Conservation (phyloP, 2,888 invertebrate species). For the Isotomurus palustris region DNA sequence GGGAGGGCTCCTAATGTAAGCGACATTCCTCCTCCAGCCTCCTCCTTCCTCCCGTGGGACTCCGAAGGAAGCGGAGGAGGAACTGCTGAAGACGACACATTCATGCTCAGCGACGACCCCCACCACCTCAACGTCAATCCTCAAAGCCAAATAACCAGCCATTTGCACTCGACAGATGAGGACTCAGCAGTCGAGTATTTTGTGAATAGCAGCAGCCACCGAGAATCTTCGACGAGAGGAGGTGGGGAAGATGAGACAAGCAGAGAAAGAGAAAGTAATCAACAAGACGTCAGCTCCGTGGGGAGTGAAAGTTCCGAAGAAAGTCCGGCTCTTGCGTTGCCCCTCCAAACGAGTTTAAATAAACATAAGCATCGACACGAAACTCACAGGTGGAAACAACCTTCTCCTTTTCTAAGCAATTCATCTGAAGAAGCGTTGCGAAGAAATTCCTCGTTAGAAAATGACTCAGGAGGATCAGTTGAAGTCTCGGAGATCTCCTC, state of each 20-base stretch:
- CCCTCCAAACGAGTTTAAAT: background rate
- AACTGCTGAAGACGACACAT: conserved; percentile 1
- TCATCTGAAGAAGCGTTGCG: background rate
- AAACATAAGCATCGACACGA: background rate
- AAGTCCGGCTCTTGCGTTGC: background rate
- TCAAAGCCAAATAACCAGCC: too few species aligned
- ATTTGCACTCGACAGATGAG: too few species aligned
- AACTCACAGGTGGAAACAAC: conserved; percentile 1
- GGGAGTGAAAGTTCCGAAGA: background rate
- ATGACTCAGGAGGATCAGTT: background rate
- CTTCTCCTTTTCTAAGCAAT: background rate
- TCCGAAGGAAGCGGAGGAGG: conserved; percentile 19
- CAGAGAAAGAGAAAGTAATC: background rate
- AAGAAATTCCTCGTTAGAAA: background rate
- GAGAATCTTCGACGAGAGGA: background rate
- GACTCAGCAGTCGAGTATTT: too few species aligned
- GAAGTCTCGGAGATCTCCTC: background rate
- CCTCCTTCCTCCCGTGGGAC: conserved; percentile 8
- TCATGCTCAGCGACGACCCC: conserved; percentile 1
- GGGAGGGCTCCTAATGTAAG: background rate
- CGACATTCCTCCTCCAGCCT: background rate
- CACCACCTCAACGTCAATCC: too few species aligned
- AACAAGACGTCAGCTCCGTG: background rate
- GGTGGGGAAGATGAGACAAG: too few species aligned
- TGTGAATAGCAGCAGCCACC: background rate